These are phyloP conservation scores for Trisateles emortualis DNA, from an alignment of 2,888 invertebrate genomes.

Conservation along the genomic window DNA sequence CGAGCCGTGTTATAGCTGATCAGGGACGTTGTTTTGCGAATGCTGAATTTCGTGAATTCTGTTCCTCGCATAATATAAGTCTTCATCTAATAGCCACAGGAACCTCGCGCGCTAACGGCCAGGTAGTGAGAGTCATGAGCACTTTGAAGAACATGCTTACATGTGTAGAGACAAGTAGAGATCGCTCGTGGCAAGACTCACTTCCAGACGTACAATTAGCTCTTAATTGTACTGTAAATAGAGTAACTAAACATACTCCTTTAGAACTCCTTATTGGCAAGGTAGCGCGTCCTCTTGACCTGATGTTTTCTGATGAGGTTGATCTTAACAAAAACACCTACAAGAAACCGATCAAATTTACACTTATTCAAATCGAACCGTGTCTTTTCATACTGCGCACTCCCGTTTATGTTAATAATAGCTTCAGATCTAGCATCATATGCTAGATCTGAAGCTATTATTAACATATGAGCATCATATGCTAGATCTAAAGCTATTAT, in stretches of 20 bases:
- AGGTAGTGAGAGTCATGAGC: conserved; percentile 7
- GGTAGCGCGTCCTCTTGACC: conserved; percentile 10
- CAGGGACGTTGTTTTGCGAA: conserved; percentile 25
- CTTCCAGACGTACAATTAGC: conserved; percentile 5
- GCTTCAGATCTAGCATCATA: too few relatives aligned
- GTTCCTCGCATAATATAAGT: conserved; percentile 28
- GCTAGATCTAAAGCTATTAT: too few relatives aligned
- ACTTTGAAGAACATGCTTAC: conserved; percentile 5
- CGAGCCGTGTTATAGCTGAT: conserved; percentile 34
- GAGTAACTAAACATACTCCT: conserved; percentile 3
- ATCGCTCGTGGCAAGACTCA: conserved; percentile 29
- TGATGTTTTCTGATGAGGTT: neutral
- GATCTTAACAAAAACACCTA: neutral
- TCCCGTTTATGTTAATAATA: too few relatives aligned
- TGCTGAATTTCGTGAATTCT: conserved; percentile 31
- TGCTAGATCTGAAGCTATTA: too few relatives aligned
- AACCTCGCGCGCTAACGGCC: conserved; percentile 8
- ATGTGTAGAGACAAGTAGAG: conserved; percentile 1
- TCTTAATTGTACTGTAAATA: conserved; percentile 1
- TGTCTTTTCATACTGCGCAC: too few relatives aligned
- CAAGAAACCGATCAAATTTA: neutral
- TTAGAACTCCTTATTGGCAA: conserved; percentile 14
- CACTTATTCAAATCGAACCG: neutral
- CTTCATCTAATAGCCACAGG: conserved; percentile 45
- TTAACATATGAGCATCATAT: too few relatives aligned